phyloP scores from a whole-genome alignment of 1,140 invertebrate genomes.

The Branchinecta lindahli region DNA sequence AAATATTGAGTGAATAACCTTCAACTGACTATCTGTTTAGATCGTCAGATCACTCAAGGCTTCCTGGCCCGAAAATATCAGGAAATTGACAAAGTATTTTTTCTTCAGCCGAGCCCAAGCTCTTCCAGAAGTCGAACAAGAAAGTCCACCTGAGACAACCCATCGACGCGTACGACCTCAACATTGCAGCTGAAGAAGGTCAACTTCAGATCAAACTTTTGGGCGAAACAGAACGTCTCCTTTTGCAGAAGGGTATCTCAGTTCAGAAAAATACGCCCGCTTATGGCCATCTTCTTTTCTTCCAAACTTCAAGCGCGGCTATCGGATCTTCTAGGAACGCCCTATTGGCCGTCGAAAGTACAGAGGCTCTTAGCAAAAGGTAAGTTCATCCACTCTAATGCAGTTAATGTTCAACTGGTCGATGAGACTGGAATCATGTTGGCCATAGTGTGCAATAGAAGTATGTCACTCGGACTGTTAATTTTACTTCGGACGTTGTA shows the following conservation, averaged over 20 bases:
- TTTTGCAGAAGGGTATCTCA: slow-evolving; percentile 14
- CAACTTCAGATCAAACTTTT: slow-evolving; percentile 14
- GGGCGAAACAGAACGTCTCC: slow-evolving; percentile 18
- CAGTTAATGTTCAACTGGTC: background rate
- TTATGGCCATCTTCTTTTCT: slow-evolving; percentile 20
- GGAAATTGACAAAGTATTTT: background rate
- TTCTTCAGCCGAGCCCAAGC: background rate
- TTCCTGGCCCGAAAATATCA: too few relatives aligned
- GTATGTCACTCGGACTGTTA: too few relatives aligned
- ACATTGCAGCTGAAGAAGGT: slow-evolving; percentile 19
- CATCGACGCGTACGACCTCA: slow-evolving; percentile 17
- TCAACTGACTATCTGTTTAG: too few relatives aligned
- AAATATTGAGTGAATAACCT: too few relatives aligned
- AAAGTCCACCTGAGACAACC: background rate
- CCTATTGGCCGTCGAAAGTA: slow-evolving; percentile 15
- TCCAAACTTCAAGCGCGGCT: slow-evolving; percentile 17
- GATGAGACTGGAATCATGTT: background rate
- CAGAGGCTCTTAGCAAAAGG: slow-evolving; percentile 19
- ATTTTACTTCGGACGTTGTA: too few relatives aligned
- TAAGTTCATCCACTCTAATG: background rate
- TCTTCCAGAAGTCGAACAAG: background rate
- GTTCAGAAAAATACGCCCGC: slow-evolving; percentile 17
- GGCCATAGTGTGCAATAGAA: too few relatives aligned
- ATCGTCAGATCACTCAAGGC: too few relatives aligned
- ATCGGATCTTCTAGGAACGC: slow-evolving; percentile 13